Evolutionary conservation across 2,797 vertebrate genomes (phyloP), one percentile per base, ranked within the genome.

Genomic region (Hippocampus kuda): DNA sequence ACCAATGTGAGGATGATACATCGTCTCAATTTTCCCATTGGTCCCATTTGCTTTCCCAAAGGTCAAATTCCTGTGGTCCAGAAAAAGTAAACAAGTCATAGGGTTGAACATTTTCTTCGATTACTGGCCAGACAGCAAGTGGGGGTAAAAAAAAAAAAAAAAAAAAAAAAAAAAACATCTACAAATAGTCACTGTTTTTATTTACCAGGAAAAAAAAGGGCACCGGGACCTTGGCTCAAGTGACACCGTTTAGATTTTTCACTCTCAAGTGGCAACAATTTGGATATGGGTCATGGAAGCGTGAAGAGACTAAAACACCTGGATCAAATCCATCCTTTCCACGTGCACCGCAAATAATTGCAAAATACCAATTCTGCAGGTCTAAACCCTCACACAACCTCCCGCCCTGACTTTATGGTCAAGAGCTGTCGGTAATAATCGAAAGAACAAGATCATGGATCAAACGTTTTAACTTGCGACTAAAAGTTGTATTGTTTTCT

Each of bases 1-100:
- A 77, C 64, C 54, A 74, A 74, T 20, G 44, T 65, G 63, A 65
- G 63, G 63, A 65, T 65, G 63, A 65, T 65, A 65, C 63, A 65
- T 65, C 6, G 63, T 48, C 42, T 65, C 63, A 48, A 65, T 65
- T 49, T 48, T 65, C 63, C 63, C 42, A 27, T 20, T 48, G 44
- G 24, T 48, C 44, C 63, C 42, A 48, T 65, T 65, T 65, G 44
- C 42, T n/a, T 48, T 48, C 24, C 44, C 63, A 65, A 65, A 65
- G 63, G 63, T 65, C 63, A 65, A 48, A 65, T 15, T 46, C 62
- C 38, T 64, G 63, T 10, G 41, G n/a, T 26, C 63, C 63, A 48
- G 24, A 48, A 65, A 63, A 48, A 27, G 63, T 65, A 65, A 65
- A 65, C 63, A 65, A 65, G 41, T 65, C 63, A 65, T 3, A 10